Base-by-base conservation (phyloP, 2,113 vertebrate species). In the Petrocephalus microphthalmus region DNA sequence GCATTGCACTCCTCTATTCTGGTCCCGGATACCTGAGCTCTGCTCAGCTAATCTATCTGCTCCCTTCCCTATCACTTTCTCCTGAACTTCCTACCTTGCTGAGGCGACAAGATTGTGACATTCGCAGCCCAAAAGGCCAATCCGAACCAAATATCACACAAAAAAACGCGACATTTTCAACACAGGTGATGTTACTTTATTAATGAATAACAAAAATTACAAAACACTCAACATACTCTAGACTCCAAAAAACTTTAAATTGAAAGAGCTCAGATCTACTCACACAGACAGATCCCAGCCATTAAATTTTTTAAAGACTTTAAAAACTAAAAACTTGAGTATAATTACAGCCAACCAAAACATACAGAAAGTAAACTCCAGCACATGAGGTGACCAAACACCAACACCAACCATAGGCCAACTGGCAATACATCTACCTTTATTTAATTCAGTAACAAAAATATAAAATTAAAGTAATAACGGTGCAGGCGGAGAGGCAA, bases 1-100 rank as follows among this genome's bases (percentile, higher is more conserved):
- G 81, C 87, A 81, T 81, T 54, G 56, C 51, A 5, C 49, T 37
- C n/a, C 33, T 49, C n/a, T 82, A 88, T 81, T 88, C 67, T 88
- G 74, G 53, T 52, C 47, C 67, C 22, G 64, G 81, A 29, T 53
- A 85, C 81, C 37, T 29, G 25, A 33, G n/a, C 56, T 25, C 22
- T 49, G 25, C 19, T 85, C 45, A 71, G 54, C 56, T 67, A 82
- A 84, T 33, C 47, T 47, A 49, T 87, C 74, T 33, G 47, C 33
- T 56, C 81, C 81, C 15, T 83, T 84, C 85, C 42, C 53, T 25
- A n/a, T 53, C 71, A 42, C 45, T 47, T 84, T 37, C 52, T 22
- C n/a, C 25, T 54, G 20, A 83, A 25, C 54, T 1, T 19, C 87
- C 42, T 15, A 42, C 29, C 20, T 84, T 51, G 11, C 29, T 53